Evolutionary conservation across 2,888 invertebrate species (phyloP).

Genomic region (Aphelenchoides bicaudatus): DNA sequence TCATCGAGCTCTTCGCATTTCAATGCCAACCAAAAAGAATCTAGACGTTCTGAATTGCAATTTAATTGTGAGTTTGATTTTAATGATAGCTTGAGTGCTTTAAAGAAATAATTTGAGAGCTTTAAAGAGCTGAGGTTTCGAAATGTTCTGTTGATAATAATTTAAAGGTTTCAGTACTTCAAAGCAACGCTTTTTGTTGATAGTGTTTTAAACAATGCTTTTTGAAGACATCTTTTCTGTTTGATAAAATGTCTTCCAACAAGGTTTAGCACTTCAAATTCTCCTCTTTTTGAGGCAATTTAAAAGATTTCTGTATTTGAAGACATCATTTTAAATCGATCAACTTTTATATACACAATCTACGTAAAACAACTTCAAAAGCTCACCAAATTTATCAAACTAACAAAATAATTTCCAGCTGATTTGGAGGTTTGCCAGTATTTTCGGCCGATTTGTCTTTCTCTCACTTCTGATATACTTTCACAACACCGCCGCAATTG

Average conservation of each 20-base stretch:
- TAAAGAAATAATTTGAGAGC: not conserved
- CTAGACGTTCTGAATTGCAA: constrained; percentile 41
- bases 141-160: too few species aligned
- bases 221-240: too few species aligned
- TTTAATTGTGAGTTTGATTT: constrained; percentile 36
- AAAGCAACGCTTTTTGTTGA: too few species aligned
- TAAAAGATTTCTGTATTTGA: too few species aligned
- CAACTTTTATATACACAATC: too few species aligned
- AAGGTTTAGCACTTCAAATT: too few species aligned
- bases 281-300: too few species aligned
- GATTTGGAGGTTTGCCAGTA: constrained; percentile 42
- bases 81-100: not conserved
- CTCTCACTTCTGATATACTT: constrained; percentile 22
- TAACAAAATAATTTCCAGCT: constrained; percentile 32
- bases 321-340: too few species aligned
- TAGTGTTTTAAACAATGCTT: too few species aligned
- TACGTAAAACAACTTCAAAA: not conserved
- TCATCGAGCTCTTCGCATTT: constrained; percentile 45
- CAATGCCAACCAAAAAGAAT: constrained; percentile 44
- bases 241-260: too few species aligned
- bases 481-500: constrained; percentile 5
- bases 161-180: too few species aligned
- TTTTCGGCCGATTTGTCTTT: constrained; percentile 34
- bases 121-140: too few species aligned
- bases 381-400: not conserved